Evolutionary conservation across 37 sponge, comb jelly and placozoan species (phyloP).

Genomic region (Diacarnus erythraeanus): DNA sequence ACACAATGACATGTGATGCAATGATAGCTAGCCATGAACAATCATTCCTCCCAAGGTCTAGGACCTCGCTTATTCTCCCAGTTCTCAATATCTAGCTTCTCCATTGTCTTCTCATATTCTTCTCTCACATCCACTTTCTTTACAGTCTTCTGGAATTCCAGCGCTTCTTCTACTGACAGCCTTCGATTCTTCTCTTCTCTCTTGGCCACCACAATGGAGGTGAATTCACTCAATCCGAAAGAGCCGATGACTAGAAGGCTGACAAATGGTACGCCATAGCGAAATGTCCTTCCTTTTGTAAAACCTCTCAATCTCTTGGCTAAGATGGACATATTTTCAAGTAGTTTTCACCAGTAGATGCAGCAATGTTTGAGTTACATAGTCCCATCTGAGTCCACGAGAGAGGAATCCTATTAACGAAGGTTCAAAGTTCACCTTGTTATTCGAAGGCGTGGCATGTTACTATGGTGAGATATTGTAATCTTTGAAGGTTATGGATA

Average conservation of each 20-base stretch:
- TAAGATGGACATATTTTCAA: background rate
- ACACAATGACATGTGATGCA: too few relatives aligned
- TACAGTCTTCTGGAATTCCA: conserved; percentile 56
- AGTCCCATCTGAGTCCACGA: too few relatives aligned
- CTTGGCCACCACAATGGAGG: conserved; percentile 56
- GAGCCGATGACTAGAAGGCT: conserved; percentile 68
- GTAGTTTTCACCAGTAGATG: too few relatives aligned
- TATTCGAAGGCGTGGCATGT: background rate
- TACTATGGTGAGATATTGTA: background rate
- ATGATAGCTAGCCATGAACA: too few relatives aligned
- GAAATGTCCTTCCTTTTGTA: conserved; percentile 16
- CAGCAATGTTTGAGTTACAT: too few relatives aligned
- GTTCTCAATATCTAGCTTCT: conserved; percentile 62
- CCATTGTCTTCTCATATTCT: conserved; percentile 36
- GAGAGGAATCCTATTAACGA: too few relatives aligned
- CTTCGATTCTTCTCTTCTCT: conserved; percentile 75
- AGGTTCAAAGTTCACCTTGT: background rate
- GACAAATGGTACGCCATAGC: conserved; percentile 58
- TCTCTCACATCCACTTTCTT: conserved; percentile 54
- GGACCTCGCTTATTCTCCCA: conserved; percentile 88
- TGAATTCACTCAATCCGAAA: conserved; percentile 73
- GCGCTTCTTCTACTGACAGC: conserved; percentile 66
- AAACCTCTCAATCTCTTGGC: background rate
- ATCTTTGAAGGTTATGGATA: background rate
- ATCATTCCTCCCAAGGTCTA: conserved; percentile 48